phyloP scores from a whole-genome alignment of 2,797 vertebrate genomes.

The Paratrypauchen microcephalus region DNA sequence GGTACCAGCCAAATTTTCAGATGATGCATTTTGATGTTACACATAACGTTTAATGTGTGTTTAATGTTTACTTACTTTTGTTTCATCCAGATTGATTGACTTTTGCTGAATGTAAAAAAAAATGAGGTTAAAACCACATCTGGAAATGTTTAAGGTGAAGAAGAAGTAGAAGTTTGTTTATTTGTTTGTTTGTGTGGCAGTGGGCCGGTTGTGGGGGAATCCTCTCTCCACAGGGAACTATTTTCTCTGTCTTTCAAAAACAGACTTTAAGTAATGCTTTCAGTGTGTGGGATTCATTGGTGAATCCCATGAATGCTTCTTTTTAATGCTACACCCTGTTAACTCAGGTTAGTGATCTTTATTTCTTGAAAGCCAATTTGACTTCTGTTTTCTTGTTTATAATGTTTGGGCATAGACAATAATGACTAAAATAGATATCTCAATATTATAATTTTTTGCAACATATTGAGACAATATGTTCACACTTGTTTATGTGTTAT shows the following conservation, averaged over 20 bases:
- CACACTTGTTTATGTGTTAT: too few relatives aligned
- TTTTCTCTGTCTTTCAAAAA: slow-evolving; percentile 65
- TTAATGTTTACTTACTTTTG: background rate
- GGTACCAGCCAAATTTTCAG: background rate
- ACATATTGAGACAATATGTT: too few relatives aligned
- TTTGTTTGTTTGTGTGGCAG: slow-evolving; percentile 39
- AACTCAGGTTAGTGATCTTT: background rate
- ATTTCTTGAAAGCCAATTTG: too few relatives aligned
- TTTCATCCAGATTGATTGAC: background rate
- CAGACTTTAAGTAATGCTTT: slow-evolving; percentile 71
- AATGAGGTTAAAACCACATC: slow-evolving; percentile 62
- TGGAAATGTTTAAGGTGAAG: slow-evolving; percentile 68
- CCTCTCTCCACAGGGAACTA: slow-evolving; percentile 68
- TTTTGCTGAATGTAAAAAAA: background rate
- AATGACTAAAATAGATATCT: too few relatives aligned
- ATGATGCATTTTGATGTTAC: background rate
- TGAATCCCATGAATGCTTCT: background rate
- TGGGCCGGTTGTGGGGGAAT: slow-evolving; percentile 67
- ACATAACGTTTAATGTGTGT: background rate
- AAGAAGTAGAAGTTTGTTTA: slow-evolving; percentile 30
- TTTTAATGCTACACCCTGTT: background rate
- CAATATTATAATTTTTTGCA: too few relatives aligned
- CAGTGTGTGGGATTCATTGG: slow-evolving; percentile 55
- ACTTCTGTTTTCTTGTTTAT: too few relatives aligned
- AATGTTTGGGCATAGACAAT: too few relatives aligned